Base-by-base conservation (phyloP, 2,888 invertebrate species). In the Metalampra italica region DNA sequence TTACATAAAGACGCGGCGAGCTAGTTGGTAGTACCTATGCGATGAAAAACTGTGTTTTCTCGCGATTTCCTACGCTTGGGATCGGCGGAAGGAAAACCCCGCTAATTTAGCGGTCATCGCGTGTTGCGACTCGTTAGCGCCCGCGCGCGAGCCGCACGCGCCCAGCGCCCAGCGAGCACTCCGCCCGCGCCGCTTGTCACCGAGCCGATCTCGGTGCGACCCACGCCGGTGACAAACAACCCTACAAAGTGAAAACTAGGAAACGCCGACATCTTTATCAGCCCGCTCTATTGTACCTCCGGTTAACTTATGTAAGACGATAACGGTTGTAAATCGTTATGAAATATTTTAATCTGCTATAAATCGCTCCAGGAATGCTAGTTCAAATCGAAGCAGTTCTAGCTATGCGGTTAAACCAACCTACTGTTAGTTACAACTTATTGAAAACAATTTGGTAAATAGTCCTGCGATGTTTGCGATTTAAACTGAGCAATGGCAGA, bases 371-470 rank as follows among this genome's bases (percentile, higher is more conserved):
- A 71, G 71, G 72, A 71, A 72, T 60, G 73, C 66, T 62, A 65
- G 70, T 71, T 72, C 66, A 71, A 66, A 65, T 71, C 70, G 68
- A 64, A 67, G 67, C 66, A 68, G 66, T 68, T 73, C 64, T 62
- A 52, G 61, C 55, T 44, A 60, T 50, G 68, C 63, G 66, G 76
- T 79, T 81, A 71, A 3, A 22, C 22, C 22, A 22, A 22, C 2
- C 22, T 22, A 75, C 75, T 79, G 82, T 83, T 85, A 78, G 75
- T 78, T 79, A 78, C 78, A 78, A 75, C 69, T 82, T 82, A 84
- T 86, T 83, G 87, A 81, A 87, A 87, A 86, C 86, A 84, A 87
- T 89, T 88, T 83, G 82, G 88, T 82, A 78, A 84, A 86, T 87
- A 87, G 78, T 65, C 68, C 73, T 71, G 80, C 76, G 83, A 85